Conservation (phyloP, 2,113 vertebrate genomes). For the Piaya cayana region DNA sequence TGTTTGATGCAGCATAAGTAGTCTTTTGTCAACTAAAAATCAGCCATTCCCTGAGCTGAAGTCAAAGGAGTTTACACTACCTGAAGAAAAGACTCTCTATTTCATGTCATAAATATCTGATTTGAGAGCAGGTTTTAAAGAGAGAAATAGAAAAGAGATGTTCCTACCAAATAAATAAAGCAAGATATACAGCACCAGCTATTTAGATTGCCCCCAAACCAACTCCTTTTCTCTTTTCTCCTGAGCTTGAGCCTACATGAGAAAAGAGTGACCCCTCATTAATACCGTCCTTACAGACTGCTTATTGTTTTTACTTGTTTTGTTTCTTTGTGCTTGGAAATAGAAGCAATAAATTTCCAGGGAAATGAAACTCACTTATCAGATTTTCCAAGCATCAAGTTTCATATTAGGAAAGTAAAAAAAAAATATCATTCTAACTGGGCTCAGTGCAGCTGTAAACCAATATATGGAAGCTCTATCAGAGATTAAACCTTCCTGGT, state of each 20-base stretch:
- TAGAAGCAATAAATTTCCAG: conserved; percentile 83
- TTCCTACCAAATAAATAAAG: conserved; percentile 21
- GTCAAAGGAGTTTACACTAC: not conserved
- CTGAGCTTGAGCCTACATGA: conserved; percentile 52
- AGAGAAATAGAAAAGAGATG: not conserved
- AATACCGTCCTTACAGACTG: conserved; percentile 65
- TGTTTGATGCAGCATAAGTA: not conserved
- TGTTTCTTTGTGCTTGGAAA: conserved; percentile 77
- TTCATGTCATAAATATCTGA: not conserved
- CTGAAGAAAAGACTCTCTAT: not conserved
- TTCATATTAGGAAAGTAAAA: conserved; percentile 75
- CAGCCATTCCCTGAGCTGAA: not conserved
- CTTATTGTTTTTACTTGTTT: conserved; percentile 77
- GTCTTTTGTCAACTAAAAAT: conserved; percentile 29
- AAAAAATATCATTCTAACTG: conserved; percentile 65
- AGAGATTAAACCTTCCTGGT: conserved; percentile 61
- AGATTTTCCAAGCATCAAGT: conserved; percentile 81
- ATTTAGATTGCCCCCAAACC: conserved; percentile 25
- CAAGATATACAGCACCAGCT: not conserved
- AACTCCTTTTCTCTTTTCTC: conserved; percentile 38
- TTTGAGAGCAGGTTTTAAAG: not conserved
- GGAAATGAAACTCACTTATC: conserved; percentile 84
- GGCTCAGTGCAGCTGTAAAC: conserved; percentile 71
- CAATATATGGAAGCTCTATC: conserved; percentile 70
- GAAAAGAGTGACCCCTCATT: conserved; percentile 68